Evolutionary conservation across 2,888 invertebrate species (phyloP), one percentile per base, ranked within the genome.

Genomic region (Priocnemis perturbator): DNA sequence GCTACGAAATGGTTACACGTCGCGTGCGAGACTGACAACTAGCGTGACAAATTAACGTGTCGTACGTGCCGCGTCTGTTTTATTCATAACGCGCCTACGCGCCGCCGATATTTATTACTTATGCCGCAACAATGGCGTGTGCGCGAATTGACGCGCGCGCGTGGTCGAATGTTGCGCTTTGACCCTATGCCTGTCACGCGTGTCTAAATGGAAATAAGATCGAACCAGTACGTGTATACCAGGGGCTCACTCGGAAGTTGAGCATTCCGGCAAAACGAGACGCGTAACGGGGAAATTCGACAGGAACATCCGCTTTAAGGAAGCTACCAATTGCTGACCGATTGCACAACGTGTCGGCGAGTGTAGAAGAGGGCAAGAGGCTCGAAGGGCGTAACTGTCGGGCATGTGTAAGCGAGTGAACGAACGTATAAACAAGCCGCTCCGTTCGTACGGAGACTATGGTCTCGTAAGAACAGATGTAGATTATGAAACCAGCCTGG

Each of bases 401-500:
- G 44, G 23, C 45, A 19, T 17, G 56, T 21, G 57, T 47, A 64
- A 52, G 2, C 44, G 44, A 57, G 23, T 52, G 52, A 64, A 56
- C 52, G 69, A 65, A 64, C 52, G 68, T 60, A 63, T 48, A 68
- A 75, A 67, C 71, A 45, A 75, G 50, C 64, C 53, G 64, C 68
- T 72, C 52, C 56, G 56, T 53, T 44, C 17, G 48, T 68, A 67
- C 57, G 53, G 53, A 63, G 65, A 44, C 47, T 7, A 61, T 19
- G 60, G 58, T 73, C 73, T 69, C 68, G 69, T 69, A 72, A 70
- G 70, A 79, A 71, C 79, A 76, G 76, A 81, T 79, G 79, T 58
- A 72, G 62, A 73, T 81, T 79, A 81, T 73, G 77, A 81, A 79
- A 79, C 73, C 71, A 69, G 69, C 71, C 68, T 60, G 67, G 61